Evolutionary conservation across 1,140 invertebrate species (phyloP), one percentile per base, ranked within the genome.

Genomic region (Drosophila parabipectinata): DNA sequence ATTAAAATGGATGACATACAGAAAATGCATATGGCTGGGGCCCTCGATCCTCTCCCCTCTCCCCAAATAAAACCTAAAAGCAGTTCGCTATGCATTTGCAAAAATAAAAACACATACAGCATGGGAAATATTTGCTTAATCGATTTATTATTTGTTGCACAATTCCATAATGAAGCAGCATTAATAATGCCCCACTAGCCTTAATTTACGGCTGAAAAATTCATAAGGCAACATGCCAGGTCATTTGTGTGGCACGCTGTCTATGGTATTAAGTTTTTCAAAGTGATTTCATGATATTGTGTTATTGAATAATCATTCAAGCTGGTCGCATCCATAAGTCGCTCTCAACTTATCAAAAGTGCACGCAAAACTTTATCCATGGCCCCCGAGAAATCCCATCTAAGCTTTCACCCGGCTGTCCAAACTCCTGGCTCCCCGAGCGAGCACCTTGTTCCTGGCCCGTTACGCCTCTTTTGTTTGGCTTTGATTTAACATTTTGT

Each of bases 401-500:
- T 66, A 44, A 32, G 14, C 59, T 28, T 30, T 32, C 26, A 44
- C 47, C 60, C 63, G 64, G 60, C 60, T 67, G 60, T 64, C 63
- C 41, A 51, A 44, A 56, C 39, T 52, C 39, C 21, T 45, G 28
- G 7, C 37, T 53, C 53, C 39, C 21, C 9, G 41, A 44, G 59
- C 63, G 41, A 44, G 59, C 63, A 73, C 68, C 80, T 71, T 72
- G 60, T 52, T 53, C 37, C 14, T 21, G 18, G 52, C 55, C 68
- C 72, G 81, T 72, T 85, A 78, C 82, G 82, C 78, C 79, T 87
- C 82, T 79, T 82, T 88, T 87, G 82, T 82, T 87, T 87, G 80
- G 82, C 82, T 87, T 87, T 87, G 82, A 88, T 87, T 88, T 87
- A 87, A 88, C 82, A 87, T 87, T 87, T 87, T 87, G 82, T 88